Percentiles rank a stretch among this genome's conserved stretches.
Conservation (phyloP, 2,113 vertebrate species). For the Malaclemys terrapin region DNA sequence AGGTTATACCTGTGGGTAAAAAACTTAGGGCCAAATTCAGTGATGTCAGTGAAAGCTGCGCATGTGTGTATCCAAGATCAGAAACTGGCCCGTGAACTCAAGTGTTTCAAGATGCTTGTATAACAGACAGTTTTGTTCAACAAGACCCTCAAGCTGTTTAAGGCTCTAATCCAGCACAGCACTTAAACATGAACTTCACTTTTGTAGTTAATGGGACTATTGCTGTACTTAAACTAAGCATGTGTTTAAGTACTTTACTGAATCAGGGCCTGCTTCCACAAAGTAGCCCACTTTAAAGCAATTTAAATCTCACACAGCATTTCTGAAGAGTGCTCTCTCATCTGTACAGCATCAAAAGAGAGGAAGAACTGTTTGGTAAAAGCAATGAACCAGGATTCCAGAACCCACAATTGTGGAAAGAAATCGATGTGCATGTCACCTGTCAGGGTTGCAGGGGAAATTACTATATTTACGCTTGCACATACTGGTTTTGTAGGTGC, state of each 20-base stretch:
- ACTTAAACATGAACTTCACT: neutral
- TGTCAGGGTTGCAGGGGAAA: neutral
- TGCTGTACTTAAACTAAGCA: neutral
- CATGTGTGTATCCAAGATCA: neutral
- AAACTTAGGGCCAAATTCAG: neutral
- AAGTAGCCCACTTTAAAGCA: neutral
- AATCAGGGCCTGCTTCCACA: neutral
- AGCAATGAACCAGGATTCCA: neutral
- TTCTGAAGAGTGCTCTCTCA: neutral
- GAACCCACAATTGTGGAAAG: neutral
- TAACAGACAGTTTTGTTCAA: neutral
- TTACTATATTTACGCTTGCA: neutral
- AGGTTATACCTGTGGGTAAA: neutral
- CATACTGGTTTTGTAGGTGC: neutral
- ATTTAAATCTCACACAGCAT: neutral
- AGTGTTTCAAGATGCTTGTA: neutral
- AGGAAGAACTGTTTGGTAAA: neutral
- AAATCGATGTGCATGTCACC: neutral
- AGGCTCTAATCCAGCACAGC: neutral
- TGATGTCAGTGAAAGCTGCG: neutral
- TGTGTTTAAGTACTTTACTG: neutral
- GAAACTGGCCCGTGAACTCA: neutral
- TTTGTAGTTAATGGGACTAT: neutral
- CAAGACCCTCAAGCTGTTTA: fast-evolving
- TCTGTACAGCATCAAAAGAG: neutral